These are phyloP conservation scores for Orientallactaga bullata DNA, from an alignment of 2,113 vertebrate species.

Conservation along the genomic window DNA sequence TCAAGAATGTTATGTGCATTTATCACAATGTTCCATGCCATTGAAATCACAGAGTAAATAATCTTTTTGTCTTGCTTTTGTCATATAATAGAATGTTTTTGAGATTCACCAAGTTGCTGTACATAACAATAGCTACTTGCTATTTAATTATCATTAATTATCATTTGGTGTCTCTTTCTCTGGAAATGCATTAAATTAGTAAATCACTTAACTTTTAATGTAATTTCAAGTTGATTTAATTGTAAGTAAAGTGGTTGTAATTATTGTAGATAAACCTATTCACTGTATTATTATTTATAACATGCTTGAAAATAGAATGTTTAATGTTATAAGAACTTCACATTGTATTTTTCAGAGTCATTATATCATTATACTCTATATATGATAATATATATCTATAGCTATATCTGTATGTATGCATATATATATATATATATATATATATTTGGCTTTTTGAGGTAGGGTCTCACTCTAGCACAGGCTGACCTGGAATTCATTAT, in stretches of 20 bases:
- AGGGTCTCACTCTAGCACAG: too few species aligned
- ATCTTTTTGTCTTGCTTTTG: not conserved
- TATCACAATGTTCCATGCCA: not conserved
- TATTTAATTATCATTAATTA: not conserved
- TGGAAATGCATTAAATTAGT: not conserved
- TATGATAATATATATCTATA: not conserved
- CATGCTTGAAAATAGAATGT: not conserved
- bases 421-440: too few species aligned
- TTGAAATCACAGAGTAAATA: not conserved
- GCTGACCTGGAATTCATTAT: too few species aligned
- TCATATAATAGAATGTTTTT: not conserved
- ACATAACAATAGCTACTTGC: not conserved
- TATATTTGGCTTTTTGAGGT: too few species aligned
- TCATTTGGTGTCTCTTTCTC: not conserved
- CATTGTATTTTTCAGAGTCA: not conserved
- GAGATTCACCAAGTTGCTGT: not conserved
- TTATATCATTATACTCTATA: not conserved
- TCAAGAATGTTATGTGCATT: not conserved
- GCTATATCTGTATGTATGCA: too few species aligned
- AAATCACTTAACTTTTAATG: not conserved
- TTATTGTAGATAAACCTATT: not conserved
- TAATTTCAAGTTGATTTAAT: not conserved
- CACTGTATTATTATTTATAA: not conserved
- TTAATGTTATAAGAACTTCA: not conserved
- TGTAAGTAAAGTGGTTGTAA: not conserved